Base-by-base conservation (phyloP, 2,113 vertebrate species). In the Myotis yumanensis region DNA sequence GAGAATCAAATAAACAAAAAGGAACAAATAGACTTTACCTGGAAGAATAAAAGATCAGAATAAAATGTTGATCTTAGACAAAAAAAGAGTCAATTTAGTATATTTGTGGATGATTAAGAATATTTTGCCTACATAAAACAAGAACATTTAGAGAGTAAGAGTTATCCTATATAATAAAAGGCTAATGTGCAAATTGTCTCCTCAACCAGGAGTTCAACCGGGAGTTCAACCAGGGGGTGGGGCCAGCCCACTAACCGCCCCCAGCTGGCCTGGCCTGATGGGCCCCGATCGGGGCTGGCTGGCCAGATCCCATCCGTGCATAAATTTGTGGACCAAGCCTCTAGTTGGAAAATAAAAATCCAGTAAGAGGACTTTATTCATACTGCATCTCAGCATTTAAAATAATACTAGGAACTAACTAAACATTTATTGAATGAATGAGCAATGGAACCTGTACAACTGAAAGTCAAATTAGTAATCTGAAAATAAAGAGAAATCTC, bases 41-140 rank as follows among this genome's bases (percentile, higher is more conserved):
- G 11, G 30, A 35, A 82, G 11, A 87, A 95, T 93, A 94, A 81
- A 46, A 73, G 37, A 86, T 79, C 17, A 79, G 57, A 95, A 80
- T 43, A 54, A 68, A 86, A 86, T 72, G 28, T 64, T 92, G 59
- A 87, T 40, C 46, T 92, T 64, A 54, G 35, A 28, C 54, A 48
- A 59, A 25, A 79, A 35, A 69, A 76, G 1, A 14, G 6, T 57
- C 23, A 28, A 79, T 73, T 93, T 91, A 66, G 8, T 88, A 22
- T 57, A 85, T 30, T 66, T 68, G 51, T 23, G 30, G 23, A 86
- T 81, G 73, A 69, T 28, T 90, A 48, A 57, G n/a, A 93, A 88
- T 88, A 72, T 84, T 91, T 48, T 16, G 25, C 62, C 28, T 88
- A 75, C 0, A 16, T 52, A 48, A 7, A 35, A 59, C 3, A 81